Percentiles rank a stretch among this genome's conserved stretches.
Evolutionary conservation across 2,113 vertebrate species (phyloP).

Genomic region (Triplophysa dalaica): DNA sequence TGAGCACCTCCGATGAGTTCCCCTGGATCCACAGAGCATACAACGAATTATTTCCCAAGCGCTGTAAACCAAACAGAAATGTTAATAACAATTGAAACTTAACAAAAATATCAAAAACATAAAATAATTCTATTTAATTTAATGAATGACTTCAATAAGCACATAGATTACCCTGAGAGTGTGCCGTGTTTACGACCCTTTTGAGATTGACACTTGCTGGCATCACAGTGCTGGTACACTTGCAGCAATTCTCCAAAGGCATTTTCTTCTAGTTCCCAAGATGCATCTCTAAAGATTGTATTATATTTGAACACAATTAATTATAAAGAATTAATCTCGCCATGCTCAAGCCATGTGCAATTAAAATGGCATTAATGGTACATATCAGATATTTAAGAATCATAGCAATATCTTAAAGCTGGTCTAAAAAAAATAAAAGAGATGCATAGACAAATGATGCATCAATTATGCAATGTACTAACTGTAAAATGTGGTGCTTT

Average conservation of each 20-base stretch:
- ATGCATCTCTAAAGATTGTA: constrained; percentile 84
- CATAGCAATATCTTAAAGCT: too few relatives aligned
- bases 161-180: constrained; percentile 78
- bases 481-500: too few relatives aligned
- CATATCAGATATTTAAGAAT: neutral
- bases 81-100: too few relatives aligned
- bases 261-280: constrained; percentile 96
- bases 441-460: too few relatives aligned
- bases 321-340: neutral
- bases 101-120: too few relatives aligned
- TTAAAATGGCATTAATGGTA: neutral
- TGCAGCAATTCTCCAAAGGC: constrained; percentile 90
- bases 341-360: neutral
- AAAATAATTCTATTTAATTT: too few relatives aligned
- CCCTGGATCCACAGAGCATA: constrained; percentile 87
- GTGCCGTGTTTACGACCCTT: constrained; percentile 81
- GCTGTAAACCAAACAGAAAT: constrained; percentile 69
- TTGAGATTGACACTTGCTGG: constrained; percentile 77
- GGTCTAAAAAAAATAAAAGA: too few relatives aligned
- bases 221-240: constrained; percentile 84
- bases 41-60: constrained; percentile 89
- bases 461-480: too few relatives aligned
- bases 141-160: neutral
- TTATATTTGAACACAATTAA: neutral
- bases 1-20: constrained; percentile 91